These are phyloP conservation scores for Peromyscus nudipes DNA, from an alignment of 2,797 vertebrate genomes.

Conservation along the genomic window DNA sequence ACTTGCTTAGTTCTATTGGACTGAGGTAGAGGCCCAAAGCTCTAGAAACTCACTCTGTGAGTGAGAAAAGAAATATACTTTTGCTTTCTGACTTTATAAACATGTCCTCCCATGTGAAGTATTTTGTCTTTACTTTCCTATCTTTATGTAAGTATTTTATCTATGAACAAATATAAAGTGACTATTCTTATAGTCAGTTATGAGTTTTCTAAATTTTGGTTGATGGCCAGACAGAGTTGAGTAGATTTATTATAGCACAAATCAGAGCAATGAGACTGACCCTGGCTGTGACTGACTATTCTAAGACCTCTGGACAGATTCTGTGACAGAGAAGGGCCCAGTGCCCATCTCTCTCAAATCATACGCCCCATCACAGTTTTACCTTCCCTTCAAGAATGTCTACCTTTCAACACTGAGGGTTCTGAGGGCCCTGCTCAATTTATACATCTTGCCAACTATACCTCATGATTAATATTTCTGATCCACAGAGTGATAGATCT, in stretches of 20 bases:
- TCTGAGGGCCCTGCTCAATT: background rate
- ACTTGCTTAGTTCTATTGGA: background rate
- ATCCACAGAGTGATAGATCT: background rate
- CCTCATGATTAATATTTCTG: background rate
- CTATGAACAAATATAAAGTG: background rate
- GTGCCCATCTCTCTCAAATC: background rate
- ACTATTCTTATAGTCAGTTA: background rate
- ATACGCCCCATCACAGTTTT: background rate
- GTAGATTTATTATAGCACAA: background rate
- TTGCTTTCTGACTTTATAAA: background rate
- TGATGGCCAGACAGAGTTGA: background rate
- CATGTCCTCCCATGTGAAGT: background rate
- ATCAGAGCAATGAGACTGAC: background rate
- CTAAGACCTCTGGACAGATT: background rate
- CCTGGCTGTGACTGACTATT: background rate
- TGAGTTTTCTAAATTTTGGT: conserved; percentile 47
- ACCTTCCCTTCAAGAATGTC: background rate
- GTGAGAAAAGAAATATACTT: background rate
- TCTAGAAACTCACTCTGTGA: background rate
- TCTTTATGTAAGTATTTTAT: conserved; percentile 27
- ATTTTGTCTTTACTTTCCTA: conserved; percentile 26
- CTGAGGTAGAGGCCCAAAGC: background rate
- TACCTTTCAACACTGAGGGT: background rate
- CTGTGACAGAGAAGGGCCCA: background rate
- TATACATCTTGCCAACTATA: background rate